A percentile compares a stretch with the other conserved stretches of the same genome.
Evolutionary conservation across 2,797 vertebrate genomes (phyloP).

Genomic region (Oreonectes daqikongensis): DNA sequence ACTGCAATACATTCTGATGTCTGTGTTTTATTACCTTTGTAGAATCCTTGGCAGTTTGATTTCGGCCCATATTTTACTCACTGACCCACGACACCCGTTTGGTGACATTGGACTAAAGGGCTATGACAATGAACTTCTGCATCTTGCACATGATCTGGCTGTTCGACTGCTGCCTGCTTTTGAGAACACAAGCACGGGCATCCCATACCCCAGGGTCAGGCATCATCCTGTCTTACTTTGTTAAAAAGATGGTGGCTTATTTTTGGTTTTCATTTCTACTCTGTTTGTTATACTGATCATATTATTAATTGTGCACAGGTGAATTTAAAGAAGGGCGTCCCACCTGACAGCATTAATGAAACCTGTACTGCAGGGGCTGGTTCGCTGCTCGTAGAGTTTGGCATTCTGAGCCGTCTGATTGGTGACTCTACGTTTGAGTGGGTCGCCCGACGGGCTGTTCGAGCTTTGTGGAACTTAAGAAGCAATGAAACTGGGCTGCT

Average conservation of each 20-base stretch:
- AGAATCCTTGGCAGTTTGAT: slow-evolving; percentile 96
- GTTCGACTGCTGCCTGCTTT: slow-evolving; percentile 95
- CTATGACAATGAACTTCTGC: slow-evolving; percentile 92
- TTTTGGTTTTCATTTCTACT: background rate
- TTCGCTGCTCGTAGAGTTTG: slow-evolving; percentile 95
- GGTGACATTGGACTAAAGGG: slow-evolving; percentile 87
- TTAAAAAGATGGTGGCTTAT: background rate
- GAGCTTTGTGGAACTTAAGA: slow-evolving; percentile 92
- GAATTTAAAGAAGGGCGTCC: slow-evolving; percentile 93
- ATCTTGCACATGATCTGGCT: slow-evolving; percentile 93
- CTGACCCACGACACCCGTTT: slow-evolving; percentile 92
- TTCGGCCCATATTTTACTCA: slow-evolving; percentile 95
- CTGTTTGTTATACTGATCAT: background rate
- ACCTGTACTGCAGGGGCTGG: slow-evolving; percentile 95
- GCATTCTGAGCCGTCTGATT: slow-evolving; percentile 92
- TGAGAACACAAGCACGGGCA: slow-evolving; percentile 96
- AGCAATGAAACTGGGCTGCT: slow-evolving; percentile 93
- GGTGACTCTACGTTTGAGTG: slow-evolving; percentile 97
- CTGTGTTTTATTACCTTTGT: background rate
- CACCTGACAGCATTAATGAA: slow-evolving; percentile 90
- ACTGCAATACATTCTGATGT: no score
- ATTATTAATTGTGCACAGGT: slow-evolving; percentile 76
- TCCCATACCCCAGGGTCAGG: slow-evolving; percentile 92
- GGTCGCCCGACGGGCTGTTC: slow-evolving; percentile 93
- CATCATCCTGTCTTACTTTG: background rate